Evolutionary conservation across 2,888 invertebrate species (phyloP).

Genomic region (Tenthredo livida): DNA sequence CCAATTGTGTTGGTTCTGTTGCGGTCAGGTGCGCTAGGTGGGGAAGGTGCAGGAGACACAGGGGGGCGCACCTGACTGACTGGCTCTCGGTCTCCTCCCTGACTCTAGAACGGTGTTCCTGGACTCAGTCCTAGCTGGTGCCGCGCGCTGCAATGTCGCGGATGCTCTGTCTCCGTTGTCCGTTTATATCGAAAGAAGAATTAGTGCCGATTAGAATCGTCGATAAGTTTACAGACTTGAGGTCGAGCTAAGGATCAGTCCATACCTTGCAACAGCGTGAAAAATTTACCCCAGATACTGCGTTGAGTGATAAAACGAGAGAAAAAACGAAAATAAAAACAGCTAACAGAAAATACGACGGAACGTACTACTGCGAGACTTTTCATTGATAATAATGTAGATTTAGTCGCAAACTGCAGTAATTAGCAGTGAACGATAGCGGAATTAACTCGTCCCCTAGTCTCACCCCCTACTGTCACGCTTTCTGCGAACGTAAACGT

Average conservation of each 20-base stretch:
- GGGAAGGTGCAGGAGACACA: slow-evolving; percentile 48
- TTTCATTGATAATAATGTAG: slow-evolving; percentile 5
- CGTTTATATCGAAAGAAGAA: neutral
- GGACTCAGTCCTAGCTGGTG: slow-evolving; percentile 49
- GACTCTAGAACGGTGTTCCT: slow-evolving; percentile 47
- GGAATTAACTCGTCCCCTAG: neutral
- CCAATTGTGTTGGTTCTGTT: slow-evolving; percentile 56
- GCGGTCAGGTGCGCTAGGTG: slow-evolving; percentile 46
- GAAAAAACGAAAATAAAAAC: slow-evolving; percentile 2
- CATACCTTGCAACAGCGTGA: neutral
- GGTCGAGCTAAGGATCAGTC: slow-evolving; percentile 14
- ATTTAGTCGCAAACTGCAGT: neutral
- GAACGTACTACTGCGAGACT: neutral
- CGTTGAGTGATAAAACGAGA: neutral
- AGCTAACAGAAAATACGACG: neutral
- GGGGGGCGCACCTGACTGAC: slow-evolving; percentile 51
- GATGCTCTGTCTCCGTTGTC: slow-evolving; percentile 16
- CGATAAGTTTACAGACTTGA: neutral
- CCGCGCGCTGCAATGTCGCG: slow-evolving; percentile 50
- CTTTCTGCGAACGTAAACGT: slow-evolving; percentile 41
- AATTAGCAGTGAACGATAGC: neutral
- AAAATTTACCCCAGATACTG: neutral
- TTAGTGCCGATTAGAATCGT: neutral
- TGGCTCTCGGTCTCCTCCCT: slow-evolving; percentile 40
- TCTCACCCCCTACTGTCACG: slow-evolving; percentile 24